Evolutionary conservation across 2,797 vertebrate genomes (phyloP).

Genomic region (Darevskia mixta): DNA sequence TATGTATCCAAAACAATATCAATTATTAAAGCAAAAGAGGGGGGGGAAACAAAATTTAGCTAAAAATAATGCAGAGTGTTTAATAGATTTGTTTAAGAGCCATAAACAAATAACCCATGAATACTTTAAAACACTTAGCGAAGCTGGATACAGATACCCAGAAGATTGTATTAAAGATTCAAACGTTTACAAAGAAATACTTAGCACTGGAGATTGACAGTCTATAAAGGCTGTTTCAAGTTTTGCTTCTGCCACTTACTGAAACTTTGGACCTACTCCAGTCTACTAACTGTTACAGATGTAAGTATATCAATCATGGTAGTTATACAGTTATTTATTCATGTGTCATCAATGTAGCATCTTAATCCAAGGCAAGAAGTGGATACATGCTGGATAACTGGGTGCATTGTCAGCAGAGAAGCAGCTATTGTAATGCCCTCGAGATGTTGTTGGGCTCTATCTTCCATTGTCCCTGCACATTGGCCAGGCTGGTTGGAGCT

Average conservation of each 20-base stretch:
- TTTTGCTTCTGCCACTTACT: slow-evolving; percentile 1
- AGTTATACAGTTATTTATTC: background rate
- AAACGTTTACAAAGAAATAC: slow-evolving; percentile 60
- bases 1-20: slow-evolving; percentile 75
- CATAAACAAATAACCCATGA: slow-evolving; percentile 74
- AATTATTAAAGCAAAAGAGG: slow-evolving; percentile 69
- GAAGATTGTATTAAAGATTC: slow-evolving; percentile 74
- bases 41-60: slow-evolving; percentile 57
- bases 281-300: fast-evolving
- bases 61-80: slow-evolving; percentile 69
- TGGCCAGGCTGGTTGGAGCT: no score
- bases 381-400: background rate
- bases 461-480: no score
- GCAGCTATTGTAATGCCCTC: background rate
- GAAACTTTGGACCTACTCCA: background rate
- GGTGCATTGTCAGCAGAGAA: background rate
- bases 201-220: slow-evolving; percentile 56
- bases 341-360: background rate
- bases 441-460: no score
- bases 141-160: slow-evolving; percentile 66
- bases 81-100: slow-evolving; percentile 75
- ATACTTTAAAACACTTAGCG: slow-evolving; percentile 69
- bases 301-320: fast-evolving
- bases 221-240: background rate
- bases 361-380: background rate